Percentiles rank a stretch among this genome's conserved stretches.
Evolutionary conservation across 2,888 invertebrate genomes (phyloP).

Genomic region (Tetragonisca angustula): DNA sequence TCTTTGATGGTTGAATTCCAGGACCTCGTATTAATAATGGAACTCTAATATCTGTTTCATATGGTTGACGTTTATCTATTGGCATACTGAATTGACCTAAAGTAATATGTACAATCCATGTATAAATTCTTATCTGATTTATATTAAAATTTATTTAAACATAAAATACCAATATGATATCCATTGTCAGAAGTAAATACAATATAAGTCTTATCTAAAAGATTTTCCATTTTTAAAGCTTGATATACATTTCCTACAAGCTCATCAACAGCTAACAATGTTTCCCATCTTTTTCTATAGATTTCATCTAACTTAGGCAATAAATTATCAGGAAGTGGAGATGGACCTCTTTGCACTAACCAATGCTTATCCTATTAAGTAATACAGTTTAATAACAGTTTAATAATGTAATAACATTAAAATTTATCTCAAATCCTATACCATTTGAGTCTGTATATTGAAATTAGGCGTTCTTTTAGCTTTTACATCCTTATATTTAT

Average conservation of each 20-base stretch:
- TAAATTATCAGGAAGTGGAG: constrained; percentile 87
- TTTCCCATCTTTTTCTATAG: constrained; percentile 91
- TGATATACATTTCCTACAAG: constrained; percentile 88
- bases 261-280: constrained; percentile 94
- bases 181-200: constrained; percentile 96
- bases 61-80: constrained; percentile 95
- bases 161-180: constrained; percentile 90
- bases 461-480: constrained; percentile 89
- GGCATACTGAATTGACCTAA: constrained; percentile 94
- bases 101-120: background rate
- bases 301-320: constrained; percentile 88
- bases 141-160: background rate
- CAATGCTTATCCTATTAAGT: constrained; percentile 91
- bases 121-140: constrained; percentile 36
- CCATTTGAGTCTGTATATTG: constrained; percentile 77
- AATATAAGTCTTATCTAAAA: constrained; percentile 91
- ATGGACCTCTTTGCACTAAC: constrained; percentile 90
- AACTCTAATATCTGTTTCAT: constrained; percentile 94
- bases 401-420: background rate
- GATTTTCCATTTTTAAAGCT: constrained; percentile 85
- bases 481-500: constrained; percentile 86
- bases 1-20: constrained; percentile 85
- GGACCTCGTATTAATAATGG: constrained; percentile 94
- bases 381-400: background rate
- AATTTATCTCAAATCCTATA: constrained; percentile 11